A percentile compares a stretch with the other conserved stretches of the same genome.
Conservation (phyloP, 2,113 vertebrate species). For the Zeus faber region DNA sequence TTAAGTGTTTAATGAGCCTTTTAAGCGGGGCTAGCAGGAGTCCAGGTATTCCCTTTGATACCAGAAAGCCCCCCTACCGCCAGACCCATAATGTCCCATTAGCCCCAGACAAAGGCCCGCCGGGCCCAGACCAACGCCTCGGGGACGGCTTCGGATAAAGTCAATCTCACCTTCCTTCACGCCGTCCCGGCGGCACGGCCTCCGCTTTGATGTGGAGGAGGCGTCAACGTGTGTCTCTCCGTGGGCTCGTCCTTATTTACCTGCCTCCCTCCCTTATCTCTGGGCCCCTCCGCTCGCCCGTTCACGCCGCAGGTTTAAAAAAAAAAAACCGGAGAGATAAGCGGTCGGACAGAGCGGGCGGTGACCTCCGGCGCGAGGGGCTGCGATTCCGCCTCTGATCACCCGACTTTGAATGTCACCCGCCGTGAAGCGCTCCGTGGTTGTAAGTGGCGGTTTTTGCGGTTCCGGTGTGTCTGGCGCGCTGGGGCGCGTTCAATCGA, state of each 20-base stretch:
- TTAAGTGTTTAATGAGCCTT: not conserved
- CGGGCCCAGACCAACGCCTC: not conserved
- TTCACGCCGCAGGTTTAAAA: not conserved
- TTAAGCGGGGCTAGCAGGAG: not conserved
- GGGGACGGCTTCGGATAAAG: conserved; percentile 1
- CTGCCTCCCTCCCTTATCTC: not conserved
- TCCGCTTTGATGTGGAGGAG: not conserved
- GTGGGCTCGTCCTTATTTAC: not conserved
- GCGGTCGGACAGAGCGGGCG: not conserved
- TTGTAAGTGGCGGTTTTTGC: no score
- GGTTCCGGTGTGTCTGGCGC: no score
- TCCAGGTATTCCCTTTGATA: conserved; percentile 6
- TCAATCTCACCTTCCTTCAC: conserved; percentile 3
- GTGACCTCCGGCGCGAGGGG: no score
- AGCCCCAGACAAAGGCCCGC: not conserved
- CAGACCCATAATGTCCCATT: not conserved
- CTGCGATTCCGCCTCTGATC: no score
- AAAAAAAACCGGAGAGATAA: not conserved
- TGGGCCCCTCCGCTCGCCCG: not conserved
- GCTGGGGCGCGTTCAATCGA: no score
- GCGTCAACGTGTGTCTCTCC: not conserved
- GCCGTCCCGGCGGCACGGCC: not conserved
- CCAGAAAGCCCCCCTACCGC: not conserved
- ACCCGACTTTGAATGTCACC: no score
- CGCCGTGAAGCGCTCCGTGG: no score